Evolutionary conservation across 2,797 vertebrate genomes (phyloP).

Genomic region (Sebastolobus alascanus): DNA sequence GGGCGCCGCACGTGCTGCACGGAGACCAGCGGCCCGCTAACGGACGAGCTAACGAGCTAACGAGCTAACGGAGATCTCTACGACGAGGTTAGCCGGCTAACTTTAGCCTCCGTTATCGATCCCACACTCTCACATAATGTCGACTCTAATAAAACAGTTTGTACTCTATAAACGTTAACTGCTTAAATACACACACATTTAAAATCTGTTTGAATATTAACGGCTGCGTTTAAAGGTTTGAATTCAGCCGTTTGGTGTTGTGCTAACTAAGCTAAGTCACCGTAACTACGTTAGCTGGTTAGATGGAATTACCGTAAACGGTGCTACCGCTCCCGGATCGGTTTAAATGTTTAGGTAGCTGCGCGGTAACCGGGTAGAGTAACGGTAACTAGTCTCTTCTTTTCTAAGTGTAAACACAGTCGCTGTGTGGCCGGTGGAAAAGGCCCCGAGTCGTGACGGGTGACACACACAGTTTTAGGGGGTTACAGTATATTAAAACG

Average conservation of each 20-base stretch:
- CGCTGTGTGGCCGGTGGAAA: not conserved
- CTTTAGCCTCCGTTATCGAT: slow-evolving; percentile 59
- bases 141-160: not conserved
- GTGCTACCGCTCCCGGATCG: not conserved
- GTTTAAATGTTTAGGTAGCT: too few relatives aligned
- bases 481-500: not conserved
- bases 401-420: rapidly evolving
- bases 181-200: rapidly evolving
- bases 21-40: slow-evolving; percentile 24
- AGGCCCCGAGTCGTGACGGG: slow-evolving; percentile 40
- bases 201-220: rapidly evolving
- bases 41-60: slow-evolving; percentile 17
- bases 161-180: rapidly evolving
- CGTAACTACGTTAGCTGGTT: slow-evolving; percentile 33
- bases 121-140: not conserved
- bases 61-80: slow-evolving; percentile 45
- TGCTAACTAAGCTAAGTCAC: slow-evolving; percentile 37
- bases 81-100: slow-evolving; percentile 80
- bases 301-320: not conserved
- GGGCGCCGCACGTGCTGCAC: not conserved
- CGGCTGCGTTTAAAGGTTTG: rapidly evolving
- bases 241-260: not conserved
- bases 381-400: rapidly evolving
- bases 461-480: too few relatives aligned
- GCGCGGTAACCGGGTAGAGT: rapidly evolving